Base-by-base conservation (phyloP, 2,113 vertebrate species). In the Hystrix cristata region DNA sequence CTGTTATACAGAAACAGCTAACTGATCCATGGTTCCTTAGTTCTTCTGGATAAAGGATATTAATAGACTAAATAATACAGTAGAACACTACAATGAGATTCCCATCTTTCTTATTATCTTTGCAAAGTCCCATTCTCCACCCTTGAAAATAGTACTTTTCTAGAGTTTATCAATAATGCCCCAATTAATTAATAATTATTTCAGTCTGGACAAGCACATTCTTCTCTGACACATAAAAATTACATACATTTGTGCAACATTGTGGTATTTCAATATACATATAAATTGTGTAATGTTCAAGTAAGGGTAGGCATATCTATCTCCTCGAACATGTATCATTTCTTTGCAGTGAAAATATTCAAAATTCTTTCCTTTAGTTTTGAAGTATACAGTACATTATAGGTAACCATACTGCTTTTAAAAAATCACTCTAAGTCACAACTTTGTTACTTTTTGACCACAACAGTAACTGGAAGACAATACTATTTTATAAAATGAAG, bases 361-460 rank as follows among this genome's bases (percentile, higher is more conserved):
- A 89, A 46, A 89, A 78, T 62, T 18, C 27, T 88, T 72, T 23
- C 1, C 21, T 71, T 87, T 31, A 34, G 25, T 89, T 76, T 38
- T 76, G 87, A 60, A 76, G 76, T 71, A 85, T 51, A 65, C 27
- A 69, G 46, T 27, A 71, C 65, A 18, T 38, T 76, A 88, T 19
- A 76, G 57, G 51, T 78, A 51, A 78, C 29, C 29, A 76, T 2
- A 84, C 64, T 95, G 38, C 46, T 94, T 65, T 89, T 10, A 21
- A 69, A 95, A 82, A 90, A 15, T 87, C 34, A 82, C 29, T 90
- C 67, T 34, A 93, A 55, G 19, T 34, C 48, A 89, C 19, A 64
- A 46, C 34, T 95, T 51, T 57, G 71, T 65, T 59, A 59, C 83
- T 85, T 88, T 90, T 76, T 88, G 3, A 85, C 29, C 16, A 59